Percentiles rank a stretch among this genome's conserved stretches.
phyloP scores from a whole-genome alignment of 2,797 vertebrate genomes.

The Podargus strigoides region DNA sequence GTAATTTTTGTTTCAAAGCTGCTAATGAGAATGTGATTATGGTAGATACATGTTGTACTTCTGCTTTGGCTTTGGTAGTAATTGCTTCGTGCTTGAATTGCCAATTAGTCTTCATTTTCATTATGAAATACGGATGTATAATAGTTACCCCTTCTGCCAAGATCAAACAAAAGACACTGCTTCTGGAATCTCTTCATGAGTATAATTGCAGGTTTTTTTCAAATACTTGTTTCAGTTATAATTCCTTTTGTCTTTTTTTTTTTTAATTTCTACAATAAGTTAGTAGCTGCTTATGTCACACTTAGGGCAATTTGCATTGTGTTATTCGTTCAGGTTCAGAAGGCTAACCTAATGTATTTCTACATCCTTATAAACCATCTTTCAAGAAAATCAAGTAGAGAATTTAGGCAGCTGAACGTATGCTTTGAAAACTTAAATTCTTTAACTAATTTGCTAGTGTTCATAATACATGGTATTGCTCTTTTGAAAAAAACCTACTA shows the following conservation, averaged over 20 bases:
- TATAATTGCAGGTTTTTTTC: background rate
- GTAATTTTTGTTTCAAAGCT: conserved; percentile 11
- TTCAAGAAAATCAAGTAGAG: background rate
- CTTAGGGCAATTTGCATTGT: background rate
- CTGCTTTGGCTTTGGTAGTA: background rate
- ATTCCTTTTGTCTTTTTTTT: background rate
- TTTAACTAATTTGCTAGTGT: background rate
- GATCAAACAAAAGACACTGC: background rate
- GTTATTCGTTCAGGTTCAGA: background rate
- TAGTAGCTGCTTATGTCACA: background rate
- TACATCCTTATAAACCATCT: background rate
- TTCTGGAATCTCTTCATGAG: background rate
- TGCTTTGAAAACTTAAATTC: background rate
- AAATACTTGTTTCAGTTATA: background rate
- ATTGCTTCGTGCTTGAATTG: background rate
- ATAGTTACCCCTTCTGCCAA: conserved; percentile 22
- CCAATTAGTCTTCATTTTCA: conserved; percentile 5
- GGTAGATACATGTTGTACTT: background rate
- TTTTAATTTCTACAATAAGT: background rate
- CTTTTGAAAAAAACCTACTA: background rate
- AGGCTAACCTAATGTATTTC: background rate
- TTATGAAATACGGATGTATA: background rate
- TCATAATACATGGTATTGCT: background rate
- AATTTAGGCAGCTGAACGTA: background rate
- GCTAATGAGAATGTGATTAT: background rate